Evolutionary conservation across 2,888 invertebrate species (phyloP).

Genomic region (Mythimna ferrago): DNA sequence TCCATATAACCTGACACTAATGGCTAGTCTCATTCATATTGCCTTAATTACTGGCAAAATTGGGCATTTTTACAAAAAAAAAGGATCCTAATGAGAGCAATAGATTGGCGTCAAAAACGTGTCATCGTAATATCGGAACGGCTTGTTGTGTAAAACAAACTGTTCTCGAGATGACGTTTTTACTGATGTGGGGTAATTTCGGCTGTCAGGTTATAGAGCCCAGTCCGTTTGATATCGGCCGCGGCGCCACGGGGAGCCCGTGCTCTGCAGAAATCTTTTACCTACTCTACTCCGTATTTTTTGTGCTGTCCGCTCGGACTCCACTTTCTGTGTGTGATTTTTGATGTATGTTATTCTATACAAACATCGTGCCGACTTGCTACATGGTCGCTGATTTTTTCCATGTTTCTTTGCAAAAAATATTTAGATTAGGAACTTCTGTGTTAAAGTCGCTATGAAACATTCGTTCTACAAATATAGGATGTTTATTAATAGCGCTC

Average conservation of each 20-base stretch:
- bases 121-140: constrained; percentile 78
- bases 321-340: constrained; percentile 61
- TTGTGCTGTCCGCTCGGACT: constrained; percentile 64
- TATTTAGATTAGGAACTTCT: neutral
- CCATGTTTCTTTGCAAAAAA: constrained; percentile 11
- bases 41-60: constrained; percentile 61
- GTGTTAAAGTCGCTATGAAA: neutral
- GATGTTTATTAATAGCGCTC: neutral
- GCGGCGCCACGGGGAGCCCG: constrained; percentile 84
- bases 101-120: constrained; percentile 80
- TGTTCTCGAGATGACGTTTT: constrained; percentile 79
- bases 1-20: constrained; percentile 56
- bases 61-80: constrained; percentile 66
- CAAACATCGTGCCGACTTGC: constrained; percentile 53
- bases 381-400: constrained; percentile 12
- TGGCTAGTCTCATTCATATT: constrained; percentile 57
- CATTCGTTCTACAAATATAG: neutral
- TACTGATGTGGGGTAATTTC: constrained; percentile 84
- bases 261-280: constrained; percentile 84
- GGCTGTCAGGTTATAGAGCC: constrained; percentile 85
- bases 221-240: constrained; percentile 80
- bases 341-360: constrained; percentile 64
- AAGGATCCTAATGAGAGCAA: constrained; percentile 70
- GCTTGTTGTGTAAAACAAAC: constrained; percentile 89
- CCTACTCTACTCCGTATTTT: constrained; percentile 80